A percentile compares a stretch with the other conserved stretches of the same genome.
Evolutionary conservation across 2,888 invertebrate genomes (phyloP).

Genomic region (Pedicia rivosa): DNA sequence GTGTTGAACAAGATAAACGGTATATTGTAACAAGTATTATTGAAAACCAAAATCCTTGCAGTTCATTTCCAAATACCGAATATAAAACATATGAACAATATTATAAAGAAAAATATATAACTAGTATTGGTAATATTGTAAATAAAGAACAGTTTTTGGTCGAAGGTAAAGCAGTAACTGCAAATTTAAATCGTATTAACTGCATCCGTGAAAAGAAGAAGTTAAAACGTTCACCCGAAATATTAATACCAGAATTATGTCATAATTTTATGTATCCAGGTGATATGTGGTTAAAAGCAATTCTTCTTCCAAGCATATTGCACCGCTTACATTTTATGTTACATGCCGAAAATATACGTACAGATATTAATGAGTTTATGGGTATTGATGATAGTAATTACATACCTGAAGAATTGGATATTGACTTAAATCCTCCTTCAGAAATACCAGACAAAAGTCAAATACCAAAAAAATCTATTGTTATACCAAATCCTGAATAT

Average conservation of each 20-base stretch:
- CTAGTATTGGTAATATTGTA: constrained; percentile 35
- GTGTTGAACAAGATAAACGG: constrained; percentile 33
- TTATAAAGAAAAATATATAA: constrained; percentile 54
- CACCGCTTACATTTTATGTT: constrained; percentile 40
- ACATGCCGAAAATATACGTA: constrained; percentile 25
- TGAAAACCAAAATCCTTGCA: constrained; percentile 44
- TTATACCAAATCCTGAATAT: constrained; percentile 1
- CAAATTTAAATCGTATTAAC: constrained; percentile 25
- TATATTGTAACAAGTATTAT: constrained; percentile 58
- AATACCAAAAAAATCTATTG: not conserved
- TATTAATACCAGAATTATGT: constrained; percentile 80
- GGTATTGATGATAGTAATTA: constrained; percentile 17
- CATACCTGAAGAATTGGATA: constrained; percentile 13
- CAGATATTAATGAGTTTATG: constrained; percentile 24
- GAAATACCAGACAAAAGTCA: not conserved
- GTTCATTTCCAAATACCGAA: constrained; percentile 45
- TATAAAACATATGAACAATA: constrained; percentile 55
- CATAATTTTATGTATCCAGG: constrained; percentile 52
- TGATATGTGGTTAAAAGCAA: constrained; percentile 71
- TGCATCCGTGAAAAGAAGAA: constrained; percentile 17
- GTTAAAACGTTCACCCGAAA: constrained; percentile 35
- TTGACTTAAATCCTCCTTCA: not conserved
- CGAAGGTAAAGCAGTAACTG: constrained; percentile 45
- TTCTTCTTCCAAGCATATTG: constrained; percentile 67
- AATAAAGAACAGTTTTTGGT: constrained; percentile 54